Evolutionary conservation across 92 coral and sea anemone genomes (phyloP).

Genomic region (Pocillopora meandrina): DNA sequence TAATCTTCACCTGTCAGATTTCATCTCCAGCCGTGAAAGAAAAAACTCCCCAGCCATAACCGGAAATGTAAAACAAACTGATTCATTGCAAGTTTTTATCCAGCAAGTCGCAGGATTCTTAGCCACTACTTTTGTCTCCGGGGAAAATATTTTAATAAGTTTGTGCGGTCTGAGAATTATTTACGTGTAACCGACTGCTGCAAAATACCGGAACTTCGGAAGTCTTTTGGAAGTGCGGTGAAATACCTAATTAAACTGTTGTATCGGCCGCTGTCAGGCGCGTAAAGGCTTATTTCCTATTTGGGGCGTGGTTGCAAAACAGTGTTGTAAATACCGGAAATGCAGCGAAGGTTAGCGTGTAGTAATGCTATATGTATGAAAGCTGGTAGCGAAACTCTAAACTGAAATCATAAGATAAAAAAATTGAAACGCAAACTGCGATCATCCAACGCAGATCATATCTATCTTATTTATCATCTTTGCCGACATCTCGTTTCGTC

Average conservation of each 20-base stretch:
- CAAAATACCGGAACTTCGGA: not conserved
- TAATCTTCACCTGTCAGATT: conserved; percentile 32
- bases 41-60: conserved; percentile 5
- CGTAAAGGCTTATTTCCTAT: not conserved
- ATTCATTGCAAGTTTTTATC: not conserved
- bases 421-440: not conserved
- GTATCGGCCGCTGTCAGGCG: conserved; percentile 9
- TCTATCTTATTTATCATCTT: not conserved
- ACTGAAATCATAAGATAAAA: conserved; percentile 2
- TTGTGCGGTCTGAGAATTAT: too few species aligned
- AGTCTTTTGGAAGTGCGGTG: not conserved
- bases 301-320: not conserved
- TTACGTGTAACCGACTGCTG: not conserved
- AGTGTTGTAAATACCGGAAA: conserved; percentile 17
- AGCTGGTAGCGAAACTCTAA: not conserved
- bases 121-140: too few species aligned
- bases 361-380: not conserved
- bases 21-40: conserved; percentile 7
- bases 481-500: not conserved
- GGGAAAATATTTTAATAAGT: not conserved
- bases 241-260: not conserved
- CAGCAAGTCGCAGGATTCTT: not conserved
- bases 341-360: not conserved
- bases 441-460: not conserved
- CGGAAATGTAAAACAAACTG: conserved; percentile 14